These are phyloP conservation scores for Gymnoscopelus braueri DNA, from an alignment of 2,797 vertebrate species.

Conservation along the genomic window DNA sequence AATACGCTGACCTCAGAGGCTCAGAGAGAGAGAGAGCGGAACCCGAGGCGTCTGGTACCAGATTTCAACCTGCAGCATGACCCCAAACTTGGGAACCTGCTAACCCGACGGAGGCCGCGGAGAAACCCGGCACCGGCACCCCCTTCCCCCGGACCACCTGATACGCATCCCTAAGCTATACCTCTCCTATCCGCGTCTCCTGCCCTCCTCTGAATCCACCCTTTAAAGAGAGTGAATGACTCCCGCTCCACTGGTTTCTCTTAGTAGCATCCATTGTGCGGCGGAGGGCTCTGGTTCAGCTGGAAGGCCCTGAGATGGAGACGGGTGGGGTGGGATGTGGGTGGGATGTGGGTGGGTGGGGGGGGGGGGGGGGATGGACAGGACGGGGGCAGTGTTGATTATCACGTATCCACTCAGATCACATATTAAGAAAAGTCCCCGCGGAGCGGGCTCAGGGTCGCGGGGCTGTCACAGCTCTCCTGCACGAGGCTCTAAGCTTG, in stretches of 20 bases:
- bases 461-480: conserved; percentile 70
- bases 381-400: conserved; percentile 63
- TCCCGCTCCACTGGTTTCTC: conserved; percentile 76
- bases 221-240: conserved; percentile 73
- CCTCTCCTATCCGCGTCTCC: conserved; percentile 56
- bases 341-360: conserved; percentile 27
- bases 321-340: conserved; percentile 47
- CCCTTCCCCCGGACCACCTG: conserved; percentile 70
- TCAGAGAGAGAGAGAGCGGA: conserved; percentile 49
- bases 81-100: conserved; percentile 83
- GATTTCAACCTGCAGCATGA: conserved; percentile 72
- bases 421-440: conserved; percentile 66
- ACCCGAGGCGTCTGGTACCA: conserved; percentile 67
- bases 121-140: conserved; percentile 73
- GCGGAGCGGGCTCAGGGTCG: conserved; percentile 53
- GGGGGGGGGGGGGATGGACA: conserved; percentile 37
- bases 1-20: conserved; percentile 58
- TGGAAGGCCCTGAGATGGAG: conserved; percentile 64
- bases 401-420: conserved; percentile 76
- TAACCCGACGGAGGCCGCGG: conserved; percentile 77
- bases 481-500: conserved; percentile 44
- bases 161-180: conserved; percentile 62
- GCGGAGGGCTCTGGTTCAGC: conserved; percentile 70
- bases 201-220: conserved; percentile 69
- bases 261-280: conserved; percentile 80